Conservation (phyloP, 1,140 invertebrate species). For the Lordiphosa stackelbergi region DNA sequence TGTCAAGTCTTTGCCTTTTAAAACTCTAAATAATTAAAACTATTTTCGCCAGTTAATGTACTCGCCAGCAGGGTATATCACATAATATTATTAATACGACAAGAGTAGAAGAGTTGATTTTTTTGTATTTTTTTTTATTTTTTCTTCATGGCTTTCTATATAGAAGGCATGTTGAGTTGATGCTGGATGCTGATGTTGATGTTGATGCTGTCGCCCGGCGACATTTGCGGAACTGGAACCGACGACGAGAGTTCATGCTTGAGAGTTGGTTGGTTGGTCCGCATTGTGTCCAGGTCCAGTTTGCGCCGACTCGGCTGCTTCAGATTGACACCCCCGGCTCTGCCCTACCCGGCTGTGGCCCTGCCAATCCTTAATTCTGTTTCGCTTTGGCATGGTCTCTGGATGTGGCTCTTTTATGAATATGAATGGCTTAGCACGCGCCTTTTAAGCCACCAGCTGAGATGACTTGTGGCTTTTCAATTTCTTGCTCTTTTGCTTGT, state of each 20-base stretch:
- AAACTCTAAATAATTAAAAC: neutral
- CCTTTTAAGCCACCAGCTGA: conserved; percentile 75
- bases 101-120: conserved; percentile 21
- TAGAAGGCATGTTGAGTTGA: conserved; percentile 44
- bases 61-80: conserved; percentile 4
- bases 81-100: conserved; percentile 37
- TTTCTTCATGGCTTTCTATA: conserved; percentile 22
- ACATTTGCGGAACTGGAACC: conserved; percentile 71
- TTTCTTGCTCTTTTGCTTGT: conserved; percentile 58
- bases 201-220: conserved; percentile 65
- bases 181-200: conserved; percentile 32
- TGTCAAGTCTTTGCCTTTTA: too few species aligned
- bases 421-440: conserved; percentile 76
- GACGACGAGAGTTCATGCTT: conserved; percentile 51
- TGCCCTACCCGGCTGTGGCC: conserved; percentile 10
- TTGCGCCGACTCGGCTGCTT: conserved; percentile 18
- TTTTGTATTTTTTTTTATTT: conserved; percentile 77
- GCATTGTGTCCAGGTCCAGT: conserved; percentile 38
- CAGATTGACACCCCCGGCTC: conserved; percentile 13
- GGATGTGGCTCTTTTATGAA: conserved; percentile 64
- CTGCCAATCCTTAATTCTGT: conserved; percentile 47
- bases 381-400: conserved; percentile 24
- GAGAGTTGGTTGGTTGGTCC: conserved; percentile 40
- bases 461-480: conserved; percentile 75
- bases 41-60: neutral